Evolutionary conservation across 2,113 vertebrate species (phyloP).

Genomic region (Takifugu flavidus): DNA sequence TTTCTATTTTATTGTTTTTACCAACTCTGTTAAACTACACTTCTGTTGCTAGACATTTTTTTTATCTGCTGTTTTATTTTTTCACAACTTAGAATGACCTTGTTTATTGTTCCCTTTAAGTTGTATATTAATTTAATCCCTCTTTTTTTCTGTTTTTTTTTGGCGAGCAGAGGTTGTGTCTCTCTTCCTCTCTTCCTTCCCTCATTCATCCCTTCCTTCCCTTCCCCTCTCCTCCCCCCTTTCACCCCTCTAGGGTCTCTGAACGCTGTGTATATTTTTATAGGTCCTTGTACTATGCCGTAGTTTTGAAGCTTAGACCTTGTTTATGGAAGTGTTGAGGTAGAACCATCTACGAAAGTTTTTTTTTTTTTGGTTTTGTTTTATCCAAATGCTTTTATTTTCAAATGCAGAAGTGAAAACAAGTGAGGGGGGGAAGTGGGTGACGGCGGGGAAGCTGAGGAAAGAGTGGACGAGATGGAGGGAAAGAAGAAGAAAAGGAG

Average conservation of each 20-base stretch:
- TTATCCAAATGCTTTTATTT: slow-evolving; percentile 52
- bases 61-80: slow-evolving; percentile 55
- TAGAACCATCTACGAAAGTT: slow-evolving; percentile 75
- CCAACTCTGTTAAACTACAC: slow-evolving; percentile 63
- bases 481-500: slow-evolving; percentile 45
- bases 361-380: slow-evolving; percentile 36
- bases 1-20: slow-evolving; percentile 61
- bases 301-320: slow-evolving; percentile 82
- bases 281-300: slow-evolving; percentile 78
- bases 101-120: slow-evolving; percentile 48
- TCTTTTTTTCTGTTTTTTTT: slow-evolving; percentile 43
- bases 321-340: slow-evolving; percentile 82
- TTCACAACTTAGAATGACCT: slow-evolving; percentile 54
- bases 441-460: background rate
- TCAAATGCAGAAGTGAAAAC: slow-evolving; percentile 45
- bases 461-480: background rate
- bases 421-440: slow-evolving; percentile 10
- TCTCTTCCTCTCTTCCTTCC: slow-evolving; percentile 39
- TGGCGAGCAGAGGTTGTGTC: slow-evolving; percentile 52
- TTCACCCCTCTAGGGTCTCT: slow-evolving; percentile 34
- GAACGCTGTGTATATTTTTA: slow-evolving; percentile 79
- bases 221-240: background rate
- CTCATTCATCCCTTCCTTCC: slow-evolving; percentile 27
- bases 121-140: slow-evolving; percentile 78
- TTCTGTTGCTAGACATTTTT: slow-evolving; percentile 63